Evolutionary conservation across 2,113 vertebrate genomes (phyloP).

Genomic region (Elephantulus edwardii): DNA sequence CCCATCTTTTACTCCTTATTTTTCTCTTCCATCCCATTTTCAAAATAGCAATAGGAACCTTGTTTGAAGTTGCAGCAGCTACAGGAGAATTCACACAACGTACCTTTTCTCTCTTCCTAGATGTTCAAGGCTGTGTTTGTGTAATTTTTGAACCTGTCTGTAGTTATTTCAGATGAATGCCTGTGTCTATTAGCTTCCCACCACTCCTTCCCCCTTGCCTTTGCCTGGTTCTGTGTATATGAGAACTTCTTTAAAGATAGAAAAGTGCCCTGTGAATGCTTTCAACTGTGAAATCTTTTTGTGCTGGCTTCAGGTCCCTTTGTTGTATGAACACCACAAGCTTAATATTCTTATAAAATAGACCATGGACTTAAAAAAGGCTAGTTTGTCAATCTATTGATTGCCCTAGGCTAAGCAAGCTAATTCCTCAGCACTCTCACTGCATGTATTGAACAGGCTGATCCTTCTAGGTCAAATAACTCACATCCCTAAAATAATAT

Average conservation of each 20-base stretch:
- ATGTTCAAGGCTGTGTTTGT: conserved; percentile 61
- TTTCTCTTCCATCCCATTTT: conserved; percentile 66
- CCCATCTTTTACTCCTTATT: conserved; percentile 53
- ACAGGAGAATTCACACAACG: conserved; percentile 57
- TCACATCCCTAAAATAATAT: conserved; percentile 68
- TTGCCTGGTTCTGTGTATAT: conserved; percentile 32
- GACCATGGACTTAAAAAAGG: conserved; percentile 71
- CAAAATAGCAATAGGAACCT: conserved; percentile 57
- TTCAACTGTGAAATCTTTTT: conserved; percentile 65
- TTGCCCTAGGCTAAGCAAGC: conserved; percentile 67
- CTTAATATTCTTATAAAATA: conserved; percentile 74
- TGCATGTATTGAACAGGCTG: conserved; percentile 57
- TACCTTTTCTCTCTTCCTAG: neutral
- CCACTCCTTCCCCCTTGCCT: neutral
- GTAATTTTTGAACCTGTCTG: conserved; percentile 49
- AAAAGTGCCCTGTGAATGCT: conserved; percentile 25
- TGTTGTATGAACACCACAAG: conserved; percentile 61
- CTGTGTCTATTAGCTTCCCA: conserved; percentile 16
- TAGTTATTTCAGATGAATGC: conserved; percentile 62
- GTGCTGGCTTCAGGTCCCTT: conserved; percentile 51
- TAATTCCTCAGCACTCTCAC: conserved; percentile 56
- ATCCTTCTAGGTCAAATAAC: conserved; percentile 66
- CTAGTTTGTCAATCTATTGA: conserved; percentile 77
- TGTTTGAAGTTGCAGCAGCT: conserved; percentile 67
- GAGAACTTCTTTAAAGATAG: conserved; percentile 57